Base-by-base conservation (phyloP, 2,888 invertebrate genomes). In the Heterodera filipjevi region DNA sequence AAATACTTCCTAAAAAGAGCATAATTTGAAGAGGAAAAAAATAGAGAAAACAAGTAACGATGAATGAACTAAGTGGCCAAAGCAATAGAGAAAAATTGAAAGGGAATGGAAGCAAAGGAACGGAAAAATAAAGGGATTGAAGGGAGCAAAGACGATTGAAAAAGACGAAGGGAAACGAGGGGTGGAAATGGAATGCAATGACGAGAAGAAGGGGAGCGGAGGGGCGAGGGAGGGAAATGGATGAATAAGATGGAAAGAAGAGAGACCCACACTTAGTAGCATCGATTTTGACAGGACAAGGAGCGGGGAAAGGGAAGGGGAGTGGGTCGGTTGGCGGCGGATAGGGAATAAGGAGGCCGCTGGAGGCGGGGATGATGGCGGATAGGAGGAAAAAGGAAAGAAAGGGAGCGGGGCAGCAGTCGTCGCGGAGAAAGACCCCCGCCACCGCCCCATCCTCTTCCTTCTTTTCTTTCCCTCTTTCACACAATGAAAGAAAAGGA, bases 141-240 rank as follows among this genome's bases (percentile, higher is more conserved):
- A 35, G 68, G 68, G 68, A 68, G 68, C 32, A 68, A 68, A 68
- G 68, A 68, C 35, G 68, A 35, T 35, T 68, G 68, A 68, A 68
- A 27, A 27, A 33, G 35, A 32, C 22, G 33, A 33, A 35, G 16
- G 68, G 33, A 35, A 68, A 22, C 3, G 33, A 32, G 22, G 33
- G 68, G 68, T 22, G 68, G 68, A 19, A 68, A 6, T 68, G 68
- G 35, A 59, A 27, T 59, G 68, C 68, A 68, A 68, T 68, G 68
- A 68, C 68, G 68, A 68, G 68, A 68, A 32, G 68, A 68, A 19
- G 16, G 68, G 33, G 32, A 33, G 33, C 33, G 32, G 35, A 3
- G 66, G 32, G 33, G 66, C n/a, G 66, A 32, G 2, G 33, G 33
- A 27, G 2, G 5, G 68, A 68, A 12, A 19, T 32, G 68, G 33